Base-by-base conservation (phyloP, 2,797 vertebrate species). In the Sparidentex hasta region DNA sequence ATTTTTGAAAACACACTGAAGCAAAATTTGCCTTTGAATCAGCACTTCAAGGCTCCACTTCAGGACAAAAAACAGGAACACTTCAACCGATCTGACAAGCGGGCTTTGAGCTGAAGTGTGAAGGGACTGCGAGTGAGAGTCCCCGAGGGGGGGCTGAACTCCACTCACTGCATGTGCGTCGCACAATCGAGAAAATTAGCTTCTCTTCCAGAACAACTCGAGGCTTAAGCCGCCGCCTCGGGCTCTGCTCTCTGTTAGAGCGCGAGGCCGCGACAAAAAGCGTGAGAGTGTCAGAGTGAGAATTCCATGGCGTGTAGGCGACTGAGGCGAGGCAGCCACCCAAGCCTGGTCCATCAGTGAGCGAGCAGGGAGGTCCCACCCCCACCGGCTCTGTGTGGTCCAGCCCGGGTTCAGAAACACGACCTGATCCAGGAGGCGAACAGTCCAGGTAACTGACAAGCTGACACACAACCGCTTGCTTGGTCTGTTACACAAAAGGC, bases 341-440 rank as follows among this genome's bases (percentile, higher is more conserved):
- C 66, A 56, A 48, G 70, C 8, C 7, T 38, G 41, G 67, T 64
- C 70, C 55, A 1, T 81, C 80, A 75, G 51, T 4, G 62, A 66
- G 58, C 38, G 2, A 62, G 66, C 62, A 61, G 76, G 68, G 83
- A 84, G 82, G 75, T 82, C 74, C 33, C 29, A 3, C 58, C 65
- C 11, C 57, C 13, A 5, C 11, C 12, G 23, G 7, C n/a, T 59
- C 75, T 46, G 77, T 71, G 82, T 6, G 43, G 61, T 44, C 41
- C 11, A 47, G 47, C 57, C 18, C 18, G 2, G 41, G 76, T 25
- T 56, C 74, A 57, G 62, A 75, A 75, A 76, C 48, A 66, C 68
- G 65, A 83, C 76, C 76, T 79, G 87, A 82, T 74, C 73, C 75
- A 46, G 66, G 65, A 72, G 81, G 47, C 0, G 17, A 50, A 23